Base-by-base conservation (phyloP, 2,113 vertebrate genomes). In the Anser cygnoides region DNA sequence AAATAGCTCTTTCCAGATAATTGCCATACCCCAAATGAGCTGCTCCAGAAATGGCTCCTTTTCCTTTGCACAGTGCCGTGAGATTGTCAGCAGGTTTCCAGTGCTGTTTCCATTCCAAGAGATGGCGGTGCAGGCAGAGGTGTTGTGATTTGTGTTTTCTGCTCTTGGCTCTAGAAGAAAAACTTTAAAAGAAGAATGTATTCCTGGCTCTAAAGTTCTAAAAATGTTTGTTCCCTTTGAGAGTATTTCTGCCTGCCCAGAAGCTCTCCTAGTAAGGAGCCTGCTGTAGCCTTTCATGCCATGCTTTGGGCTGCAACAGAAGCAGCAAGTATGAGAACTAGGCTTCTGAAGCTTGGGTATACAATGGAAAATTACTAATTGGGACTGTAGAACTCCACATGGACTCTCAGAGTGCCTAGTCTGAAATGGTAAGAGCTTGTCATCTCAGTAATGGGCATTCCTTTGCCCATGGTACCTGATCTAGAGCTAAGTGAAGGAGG, bases 81-180 rank as follows among this genome's bases (percentile, higher is more conserved):
- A 67, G 93, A 66, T 79, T 59, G 28, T 95, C 83, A 93, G 92
- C 76, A 92, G 31, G 44, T 91, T 89, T 91, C 86, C 87, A 55
- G 11, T 81, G 75, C n/a, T 78, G 66, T 72, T 93, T 58, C 92
- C 71, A 59, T 92, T 79, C 77, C 71, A 73, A 63, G 80, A 89
- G 74, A 55, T 84, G 59, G 74, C 3, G 7, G 44, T 52, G 63
- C 63, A 87, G 81, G 87, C 92, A 88, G 91, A 91, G 84, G 91
- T 90, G 78, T 89, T 84, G 44, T 26, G 68, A 44, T 80, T 68
- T 70, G 33, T 89, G 61, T 79, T 72, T 89, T 91, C 76, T 92
- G 55, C 66, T 93, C 61, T 88, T 92, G 55, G 55, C 78, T 87
- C 44, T 80, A 63, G 71, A 95, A 90, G 54, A 71, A 84, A 90